Evolutionary conservation across 2,797 vertebrate genomes (phyloP).

Genomic region (Halcyon smyrnensis): DNA sequence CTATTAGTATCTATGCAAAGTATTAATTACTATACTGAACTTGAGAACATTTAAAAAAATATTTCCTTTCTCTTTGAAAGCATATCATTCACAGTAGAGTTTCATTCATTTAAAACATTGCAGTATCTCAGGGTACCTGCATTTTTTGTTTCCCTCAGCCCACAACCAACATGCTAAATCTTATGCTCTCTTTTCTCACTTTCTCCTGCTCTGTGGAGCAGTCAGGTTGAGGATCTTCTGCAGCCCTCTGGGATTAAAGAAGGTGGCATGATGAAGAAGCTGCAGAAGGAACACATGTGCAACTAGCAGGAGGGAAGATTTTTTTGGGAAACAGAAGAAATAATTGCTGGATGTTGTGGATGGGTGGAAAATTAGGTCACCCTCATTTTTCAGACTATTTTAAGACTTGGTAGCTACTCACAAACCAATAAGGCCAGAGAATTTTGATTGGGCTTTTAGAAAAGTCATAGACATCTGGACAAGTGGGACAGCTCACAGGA

Average conservation of each 20-base stretch:
- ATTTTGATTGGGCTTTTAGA: neutral
- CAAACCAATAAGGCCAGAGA: neutral
- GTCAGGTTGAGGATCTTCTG: neutral
- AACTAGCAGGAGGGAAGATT: neutral
- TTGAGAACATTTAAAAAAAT: neutral
- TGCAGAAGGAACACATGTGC: neutral
- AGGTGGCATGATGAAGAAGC: neutral
- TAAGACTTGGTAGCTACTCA: neutral
- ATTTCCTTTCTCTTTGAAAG: neutral
- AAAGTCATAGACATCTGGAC: neutral
- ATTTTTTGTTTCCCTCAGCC: neutral
- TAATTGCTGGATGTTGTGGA: neutral
- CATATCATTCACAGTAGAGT: neutral
- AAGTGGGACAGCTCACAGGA: neutral
- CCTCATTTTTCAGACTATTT: constrained; percentile 17
- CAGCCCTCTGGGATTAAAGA: neutral
- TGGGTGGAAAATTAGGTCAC: constrained; percentile 17
- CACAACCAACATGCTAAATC: neutral
- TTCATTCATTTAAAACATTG: neutral
- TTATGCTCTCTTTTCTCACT: neutral
- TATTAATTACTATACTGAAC: neutral
- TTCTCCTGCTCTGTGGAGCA: neutral
- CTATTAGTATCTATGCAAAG: neutral
- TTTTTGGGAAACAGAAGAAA: neutral
- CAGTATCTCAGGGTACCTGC: neutral